Evolutionary conservation across 2,888 invertebrate species (phyloP).

Genomic region (Parthenolecanium corni): DNA sequence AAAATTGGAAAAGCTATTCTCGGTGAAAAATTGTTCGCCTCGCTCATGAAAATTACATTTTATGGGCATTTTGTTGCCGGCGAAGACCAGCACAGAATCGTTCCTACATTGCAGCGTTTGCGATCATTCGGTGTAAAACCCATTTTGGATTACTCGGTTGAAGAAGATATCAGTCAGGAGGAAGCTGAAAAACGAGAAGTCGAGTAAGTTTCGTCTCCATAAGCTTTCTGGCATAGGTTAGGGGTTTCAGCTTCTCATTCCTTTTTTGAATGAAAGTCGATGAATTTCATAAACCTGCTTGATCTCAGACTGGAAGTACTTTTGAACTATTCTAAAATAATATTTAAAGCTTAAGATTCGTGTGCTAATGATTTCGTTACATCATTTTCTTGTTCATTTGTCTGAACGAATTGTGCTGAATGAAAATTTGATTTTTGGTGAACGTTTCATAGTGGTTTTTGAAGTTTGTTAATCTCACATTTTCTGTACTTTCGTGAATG

Average conservation of each 20-base stretch:
- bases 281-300: no score
- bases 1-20: conserved; percentile 59
- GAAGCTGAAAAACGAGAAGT: conserved; percentile 91
- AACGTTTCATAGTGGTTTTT: no score
- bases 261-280: no score
- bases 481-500: no score
- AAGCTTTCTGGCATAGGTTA: background rate
- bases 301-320: no score
- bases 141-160: conserved; percentile 96
- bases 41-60: conserved; percentile 85
- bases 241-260: background rate
- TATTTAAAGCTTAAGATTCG: no score
- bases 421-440: no score
- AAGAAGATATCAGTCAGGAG: conserved; percentile 86
- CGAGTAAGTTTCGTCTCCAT: conserved; percentile 70
- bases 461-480: no score
- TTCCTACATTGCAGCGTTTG: conserved; percentile 71
- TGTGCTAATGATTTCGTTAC: no score
- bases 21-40: conserved; percentile 69
- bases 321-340: no score
- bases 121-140: conserved; percentile 95
- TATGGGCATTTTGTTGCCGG: conserved; percentile 99
- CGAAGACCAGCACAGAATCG: conserved; percentile 76
- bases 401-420: no score
- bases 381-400: no score